Conservation (phyloP, 1,140 invertebrate species). For the Pectinophora gossypiella region DNA sequence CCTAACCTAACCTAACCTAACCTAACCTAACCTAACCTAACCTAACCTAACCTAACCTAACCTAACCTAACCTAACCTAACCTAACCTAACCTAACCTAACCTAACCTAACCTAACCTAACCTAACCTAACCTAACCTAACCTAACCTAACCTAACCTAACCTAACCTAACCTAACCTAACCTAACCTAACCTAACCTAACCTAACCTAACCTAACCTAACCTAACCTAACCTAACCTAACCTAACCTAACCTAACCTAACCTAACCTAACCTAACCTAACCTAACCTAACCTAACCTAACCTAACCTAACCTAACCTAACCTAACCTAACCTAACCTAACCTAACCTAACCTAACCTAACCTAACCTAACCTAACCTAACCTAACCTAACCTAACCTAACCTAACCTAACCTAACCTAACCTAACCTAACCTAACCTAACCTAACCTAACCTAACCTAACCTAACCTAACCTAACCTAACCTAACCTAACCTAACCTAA, state of each 20-base stretch:
- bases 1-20: conserved; percentile 12
- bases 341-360: conserved; percentile 10
- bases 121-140: conserved; percentile 13
- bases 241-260: conserved; percentile 11
- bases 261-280: conserved; percentile 10
- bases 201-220: conserved; percentile 8
- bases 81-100: conserved; percentile 10
- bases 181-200: conserved; percentile 7
- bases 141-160: conserved; percentile 8
- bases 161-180: conserved; percentile 6
- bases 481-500: conserved; percentile 13
- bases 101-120: conserved; percentile 13
- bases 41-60: conserved; percentile 11
- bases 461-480: conserved; percentile 14
- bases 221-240: conserved; percentile 10
- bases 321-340: conserved; percentile 9
- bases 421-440: conserved; percentile 10
- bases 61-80: conserved; percentile 13
- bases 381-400: conserved; percentile 12
- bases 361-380: conserved; percentile 11
- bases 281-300: conserved; percentile 12
- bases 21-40: conserved; percentile 12
- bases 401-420: conserved; percentile 9
- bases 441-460: conserved; percentile 14
- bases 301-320: conserved; percentile 10